phyloP scores from a whole-genome alignment of 2,888 invertebrate genomes.

The Anthophora plumipes region DNA sequence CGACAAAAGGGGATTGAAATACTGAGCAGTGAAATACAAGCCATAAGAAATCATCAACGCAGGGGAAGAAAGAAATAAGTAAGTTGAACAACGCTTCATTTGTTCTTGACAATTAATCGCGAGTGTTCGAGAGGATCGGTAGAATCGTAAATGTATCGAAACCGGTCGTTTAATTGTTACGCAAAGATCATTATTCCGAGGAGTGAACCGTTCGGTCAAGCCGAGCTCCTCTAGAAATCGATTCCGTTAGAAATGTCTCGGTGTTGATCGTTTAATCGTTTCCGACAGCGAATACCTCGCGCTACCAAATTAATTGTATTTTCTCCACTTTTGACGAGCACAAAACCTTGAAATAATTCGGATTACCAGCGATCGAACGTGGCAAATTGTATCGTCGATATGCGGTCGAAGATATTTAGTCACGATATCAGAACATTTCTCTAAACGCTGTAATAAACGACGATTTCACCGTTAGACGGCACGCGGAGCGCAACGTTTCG shows the following conservation, averaged over 20 bases:
- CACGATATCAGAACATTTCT: neutral
- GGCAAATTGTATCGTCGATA: neutral
- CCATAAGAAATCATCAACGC: too few relatives aligned
- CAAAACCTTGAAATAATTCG: neutral
- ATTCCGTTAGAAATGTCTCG: slow-evolving; percentile 25
- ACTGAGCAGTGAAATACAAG: too few relatives aligned
- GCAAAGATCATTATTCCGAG: neutral
- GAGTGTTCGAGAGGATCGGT: neutral
- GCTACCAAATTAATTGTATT: neutral
- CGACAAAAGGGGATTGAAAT: too few relatives aligned
- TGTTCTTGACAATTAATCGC: neutral
- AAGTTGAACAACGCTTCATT: neutral
- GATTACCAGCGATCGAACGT: neutral
- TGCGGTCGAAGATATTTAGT: slow-evolving; percentile 2
- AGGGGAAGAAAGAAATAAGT: too few relatives aligned
- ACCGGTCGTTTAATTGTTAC: slow-evolving; percentile 24
- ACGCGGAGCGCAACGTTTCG: slow-evolving; percentile 3
- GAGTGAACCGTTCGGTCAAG: neutral
- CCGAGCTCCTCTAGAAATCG: neutral
- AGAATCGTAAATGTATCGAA: neutral
- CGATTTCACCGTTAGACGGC: slow-evolving; percentile 22
- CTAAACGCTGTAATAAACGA: neutral
- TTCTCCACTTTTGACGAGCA: neutral
- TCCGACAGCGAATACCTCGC: neutral
- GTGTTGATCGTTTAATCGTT: slow-evolving; percentile 9